Base-by-base conservation (phyloP, 1,140 invertebrate genomes). In the Eulimnadia texana region DNA sequence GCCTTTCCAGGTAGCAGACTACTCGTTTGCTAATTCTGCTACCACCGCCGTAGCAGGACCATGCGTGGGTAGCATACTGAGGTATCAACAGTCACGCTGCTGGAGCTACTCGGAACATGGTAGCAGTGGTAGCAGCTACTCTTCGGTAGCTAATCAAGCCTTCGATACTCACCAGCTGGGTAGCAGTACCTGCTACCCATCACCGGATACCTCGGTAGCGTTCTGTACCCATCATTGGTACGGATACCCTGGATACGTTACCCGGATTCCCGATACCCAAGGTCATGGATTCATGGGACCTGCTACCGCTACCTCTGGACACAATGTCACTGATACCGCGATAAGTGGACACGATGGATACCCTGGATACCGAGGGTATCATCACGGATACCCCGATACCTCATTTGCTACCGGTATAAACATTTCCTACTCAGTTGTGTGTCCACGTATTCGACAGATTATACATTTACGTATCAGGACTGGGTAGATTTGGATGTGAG, bases 321-420 rank as follows among this genome's bases (percentile, higher is more conserved):
- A 83, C 55, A 77, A 80, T 47, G 77, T 51, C 10, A 79, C 80
- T 50, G 84, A 84, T 63, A 79, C 79, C 19, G 80, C 77, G 47
- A 9, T 42, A 6, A 6, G 6, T 6, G 76, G 79, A 2, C 84
- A 86, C 69, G 84, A 86, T 66, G 78, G 83, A 24, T 88, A 89
- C 71, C 54, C 60, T 13, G 80, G 82, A 10, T 77, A 87, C 10
- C 78, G 85, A 66, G 86, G 84, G 73, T 88, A 88, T 68, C 77
- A 74, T 25, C 79, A 79, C 23, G 33, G 33, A 42, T 80, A 84
- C 82, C 85, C 81, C 84, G 85, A 79, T 72, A 28, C 1, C n/a
- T 52, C 55, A 42, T 51, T 42, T 60, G 20, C 52, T 19, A 13
- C 33, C 13, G 24, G 33, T 42, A 42, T 9, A 16, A 42, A 42